Percentiles rank a stretch among this genome's conserved stretches.
These are phyloP conservation scores for Triplophysa tibetana DNA, from an alignment of 2,113 vertebrate species.

Conservation along the genomic window DNA sequence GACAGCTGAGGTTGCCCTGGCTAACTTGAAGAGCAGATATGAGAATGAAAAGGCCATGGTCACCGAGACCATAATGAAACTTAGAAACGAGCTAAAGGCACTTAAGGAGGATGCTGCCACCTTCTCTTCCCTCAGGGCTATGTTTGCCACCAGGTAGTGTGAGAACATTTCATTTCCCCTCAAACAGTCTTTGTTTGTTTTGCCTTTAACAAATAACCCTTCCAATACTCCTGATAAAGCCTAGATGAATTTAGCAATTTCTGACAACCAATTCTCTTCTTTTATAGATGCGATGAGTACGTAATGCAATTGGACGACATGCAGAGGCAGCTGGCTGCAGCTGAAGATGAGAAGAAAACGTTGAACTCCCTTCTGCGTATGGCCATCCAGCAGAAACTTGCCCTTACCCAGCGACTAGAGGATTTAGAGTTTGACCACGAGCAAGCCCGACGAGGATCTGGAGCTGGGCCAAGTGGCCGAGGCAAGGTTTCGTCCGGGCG, in stretches of 20 bases:
- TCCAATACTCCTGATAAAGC: neutral
- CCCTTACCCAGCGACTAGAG: constrained; percentile 75
- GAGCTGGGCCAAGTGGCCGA: constrained; percentile 58
- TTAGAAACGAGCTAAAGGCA: constrained; percentile 95
- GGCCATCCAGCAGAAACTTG: constrained; percentile 79
- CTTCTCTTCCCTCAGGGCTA: constrained; percentile 94
- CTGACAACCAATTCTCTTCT: neutral
- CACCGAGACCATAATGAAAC: constrained; percentile 95
- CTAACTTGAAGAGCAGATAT: constrained; percentile 98
- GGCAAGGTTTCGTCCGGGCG: constrained; percentile 78
- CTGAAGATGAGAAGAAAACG: constrained; percentile 80
- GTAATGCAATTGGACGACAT: constrained; percentile 77
- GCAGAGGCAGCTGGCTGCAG: constrained; percentile 76
- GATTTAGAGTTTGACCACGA: constrained; percentile 86
- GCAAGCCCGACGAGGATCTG: constrained; percentile 83
- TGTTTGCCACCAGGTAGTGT: constrained; percentile 95
- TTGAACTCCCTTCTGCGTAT: constrained; percentile 75
- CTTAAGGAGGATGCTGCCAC: constrained; percentile 97
- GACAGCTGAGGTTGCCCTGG: constrained; percentile 95
- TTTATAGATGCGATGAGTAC: constrained; percentile 74
- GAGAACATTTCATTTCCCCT: neutral
- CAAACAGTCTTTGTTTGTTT: neutral
- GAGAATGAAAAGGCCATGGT: constrained; percentile 95
- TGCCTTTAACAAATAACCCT: neutral
- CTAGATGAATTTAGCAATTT: neutral